These are phyloP conservation scores for Chelon labrosus DNA, from an alignment of 2,797 vertebrate genomes.

Conservation along the genomic window DNA sequence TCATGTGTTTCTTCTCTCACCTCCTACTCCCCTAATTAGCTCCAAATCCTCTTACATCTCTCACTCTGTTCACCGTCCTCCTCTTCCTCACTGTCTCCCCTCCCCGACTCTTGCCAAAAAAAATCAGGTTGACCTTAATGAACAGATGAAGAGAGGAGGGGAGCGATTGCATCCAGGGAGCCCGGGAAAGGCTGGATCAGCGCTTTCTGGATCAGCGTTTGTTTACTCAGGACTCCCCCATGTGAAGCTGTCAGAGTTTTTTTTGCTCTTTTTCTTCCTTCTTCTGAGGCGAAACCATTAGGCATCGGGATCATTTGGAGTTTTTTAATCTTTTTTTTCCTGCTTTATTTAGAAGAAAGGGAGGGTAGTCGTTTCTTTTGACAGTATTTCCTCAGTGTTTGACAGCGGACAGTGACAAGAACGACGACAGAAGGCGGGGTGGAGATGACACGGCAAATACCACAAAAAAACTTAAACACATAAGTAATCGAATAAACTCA, in stretches of 20 bases:
- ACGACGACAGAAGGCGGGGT: constrained; percentile 12
- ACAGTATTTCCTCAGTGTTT: constrained; percentile 34
- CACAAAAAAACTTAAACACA: constrained; percentile 11
- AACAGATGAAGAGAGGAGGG: constrained; percentile 80
- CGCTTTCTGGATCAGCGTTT: constrained; percentile 73
- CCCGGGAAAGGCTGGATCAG: constrained; percentile 72
- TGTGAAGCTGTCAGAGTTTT: constrained; percentile 71
- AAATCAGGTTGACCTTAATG: constrained; percentile 81
- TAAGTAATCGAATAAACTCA: constrained; percentile 21
- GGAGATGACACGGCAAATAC: constrained; percentile 22
- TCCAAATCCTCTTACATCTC: constrained; percentile 78
- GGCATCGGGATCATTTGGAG: constrained; percentile 47
- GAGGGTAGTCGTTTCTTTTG: constrained; percentile 41
- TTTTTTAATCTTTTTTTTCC: constrained; percentile 38
- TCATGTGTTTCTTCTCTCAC: constrained; percentile 65
- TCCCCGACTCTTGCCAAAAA: constrained; percentile 43
- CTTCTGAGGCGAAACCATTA: constrained; percentile 49
- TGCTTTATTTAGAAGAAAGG: constrained; percentile 27
- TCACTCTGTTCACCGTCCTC: constrained; percentile 61
- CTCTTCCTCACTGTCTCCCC: constrained; percentile 49
- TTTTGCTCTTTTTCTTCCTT: constrained; percentile 38
- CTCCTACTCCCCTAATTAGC: constrained; percentile 79
- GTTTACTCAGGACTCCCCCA: constrained; percentile 77
- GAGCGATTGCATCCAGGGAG: constrained; percentile 72
- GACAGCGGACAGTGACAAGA: constrained; percentile 33